phyloP scores from a whole-genome alignment of 2,113 vertebrate genomes.

The Galeopterus variegatus region DNA sequence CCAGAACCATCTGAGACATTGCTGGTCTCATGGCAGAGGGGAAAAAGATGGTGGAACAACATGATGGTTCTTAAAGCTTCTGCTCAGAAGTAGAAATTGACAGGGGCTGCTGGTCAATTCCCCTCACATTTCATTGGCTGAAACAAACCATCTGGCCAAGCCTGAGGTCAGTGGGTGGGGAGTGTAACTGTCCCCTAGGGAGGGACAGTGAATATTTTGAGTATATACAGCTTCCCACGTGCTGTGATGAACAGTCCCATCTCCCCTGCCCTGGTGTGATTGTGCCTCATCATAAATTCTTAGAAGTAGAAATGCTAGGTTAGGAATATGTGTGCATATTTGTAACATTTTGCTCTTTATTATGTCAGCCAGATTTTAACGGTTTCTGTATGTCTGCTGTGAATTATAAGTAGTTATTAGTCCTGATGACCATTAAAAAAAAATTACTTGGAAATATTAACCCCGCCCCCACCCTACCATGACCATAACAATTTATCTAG shows the following conservation, averaged over 20 bases:
- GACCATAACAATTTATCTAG: not conserved
- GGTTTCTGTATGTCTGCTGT: not conserved
- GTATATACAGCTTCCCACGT: fast-evolving
- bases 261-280: not conserved
- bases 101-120: fast-evolving
- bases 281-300: not conserved
- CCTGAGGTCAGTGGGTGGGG: not conserved
- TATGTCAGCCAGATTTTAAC: not conserved
- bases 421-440: not conserved
- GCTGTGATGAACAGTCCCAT: no score
- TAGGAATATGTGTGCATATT: not conserved
- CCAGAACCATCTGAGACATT: not conserved
- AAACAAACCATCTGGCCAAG: not conserved
- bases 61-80: not conserved
- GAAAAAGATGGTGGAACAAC: no score
- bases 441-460: not conserved
- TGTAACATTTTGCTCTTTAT: not conserved
- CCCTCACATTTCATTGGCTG: not conserved
- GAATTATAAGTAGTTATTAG: not conserved
- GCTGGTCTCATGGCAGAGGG: not conserved
- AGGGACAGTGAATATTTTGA: not conserved
- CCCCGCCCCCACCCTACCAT: fast-evolving
- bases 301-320: not conserved
- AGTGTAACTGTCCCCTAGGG: fast-evolving
- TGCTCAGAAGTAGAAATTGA: not conserved